phyloP scores from a whole-genome alignment of 2,113 vertebrate species.

The Callipepla californica region DNA sequence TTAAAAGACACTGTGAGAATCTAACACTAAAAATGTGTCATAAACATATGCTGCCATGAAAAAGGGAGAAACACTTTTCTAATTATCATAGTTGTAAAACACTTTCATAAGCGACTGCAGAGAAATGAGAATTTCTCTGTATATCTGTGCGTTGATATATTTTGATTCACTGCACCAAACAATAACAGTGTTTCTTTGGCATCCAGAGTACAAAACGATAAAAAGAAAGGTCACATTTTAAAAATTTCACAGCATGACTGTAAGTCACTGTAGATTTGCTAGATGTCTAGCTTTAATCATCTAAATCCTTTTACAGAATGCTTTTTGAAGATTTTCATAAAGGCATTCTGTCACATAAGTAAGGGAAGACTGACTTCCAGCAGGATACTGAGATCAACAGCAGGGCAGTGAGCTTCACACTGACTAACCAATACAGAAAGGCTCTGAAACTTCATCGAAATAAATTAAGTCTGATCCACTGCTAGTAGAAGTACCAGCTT shows the following conservation, averaged over 20 bases:
- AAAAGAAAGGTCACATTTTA: conserved; percentile 3
- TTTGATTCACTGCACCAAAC: conserved; percentile 3
- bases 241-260: conserved; percentile 9
- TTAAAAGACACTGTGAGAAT: conserved; percentile 18
- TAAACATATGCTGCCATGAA: conserved; percentile 8
- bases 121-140: neutral
- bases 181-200: neutral
- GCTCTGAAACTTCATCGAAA: neutral
- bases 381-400: neutral
- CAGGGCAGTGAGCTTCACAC: neutral
- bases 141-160: neutral
- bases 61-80: conserved; percentile 32
- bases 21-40: conserved; percentile 38
- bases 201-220: neutral
- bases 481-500: neutral
- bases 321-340: conserved; percentile 14
- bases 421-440: neutral
- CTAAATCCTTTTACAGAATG: conserved; percentile 9
- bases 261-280: conserved; percentile 33
- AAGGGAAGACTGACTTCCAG: neutral
- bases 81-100: neutral
- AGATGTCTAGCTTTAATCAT: neutral
- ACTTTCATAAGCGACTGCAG: neutral
- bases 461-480: neutral
- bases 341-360: neutral